phyloP scores from a whole-genome alignment of 2,113 vertebrate genomes.

The Mormyrus iriodes region DNA sequence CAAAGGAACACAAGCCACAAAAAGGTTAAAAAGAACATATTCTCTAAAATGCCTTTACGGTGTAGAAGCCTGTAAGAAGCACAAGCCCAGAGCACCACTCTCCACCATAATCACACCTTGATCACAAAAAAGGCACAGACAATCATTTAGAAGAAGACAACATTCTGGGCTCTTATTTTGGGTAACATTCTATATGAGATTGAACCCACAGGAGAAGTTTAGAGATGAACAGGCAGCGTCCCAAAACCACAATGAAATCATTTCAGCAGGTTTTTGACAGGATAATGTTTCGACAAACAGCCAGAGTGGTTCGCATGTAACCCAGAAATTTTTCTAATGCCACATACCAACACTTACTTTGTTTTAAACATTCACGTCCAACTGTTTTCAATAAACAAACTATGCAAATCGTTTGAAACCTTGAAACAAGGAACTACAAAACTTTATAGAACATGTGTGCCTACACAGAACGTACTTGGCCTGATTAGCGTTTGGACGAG shows the following conservation, averaged over 20 bases:
- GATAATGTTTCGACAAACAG: background rate
- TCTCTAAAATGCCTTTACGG: background rate
- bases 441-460: conserved; percentile 9
- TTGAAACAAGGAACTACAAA: background rate
- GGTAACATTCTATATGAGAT: background rate
- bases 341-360: background rate
- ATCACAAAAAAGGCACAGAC: background rate
- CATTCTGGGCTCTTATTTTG: background rate
- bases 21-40: background rate
- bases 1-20: background rate
- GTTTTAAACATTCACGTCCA: background rate
- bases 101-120: background rate
- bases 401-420: background rate
- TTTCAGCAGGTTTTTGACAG: background rate
- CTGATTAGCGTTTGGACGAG: background rate
- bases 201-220: background rate
- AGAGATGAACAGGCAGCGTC: background rate
- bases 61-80: background rate
- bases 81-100: background rate
- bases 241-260: background rate
- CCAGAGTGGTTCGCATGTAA: background rate
- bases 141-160: background rate
- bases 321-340: background rate
- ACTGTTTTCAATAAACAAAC: conserved; percentile 5
- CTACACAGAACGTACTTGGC: conserved; percentile 2